Evolutionary conservation across 2,888 invertebrate species (phyloP).

Genomic region (Stenodera caucasica): DNA sequence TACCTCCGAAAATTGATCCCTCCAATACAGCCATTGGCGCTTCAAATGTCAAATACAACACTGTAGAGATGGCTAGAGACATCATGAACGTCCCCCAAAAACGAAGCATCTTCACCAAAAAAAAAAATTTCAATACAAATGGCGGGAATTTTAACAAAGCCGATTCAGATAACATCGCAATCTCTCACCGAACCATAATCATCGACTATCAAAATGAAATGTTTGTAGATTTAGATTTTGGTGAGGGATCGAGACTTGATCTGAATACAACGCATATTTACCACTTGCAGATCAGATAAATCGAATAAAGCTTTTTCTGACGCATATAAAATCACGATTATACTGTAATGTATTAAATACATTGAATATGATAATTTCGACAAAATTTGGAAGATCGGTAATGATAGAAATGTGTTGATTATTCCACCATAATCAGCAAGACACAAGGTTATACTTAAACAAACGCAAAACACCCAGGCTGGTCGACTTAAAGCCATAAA

Average conservation of each 20-base stretch:
- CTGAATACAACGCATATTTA: no score
- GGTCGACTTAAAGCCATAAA: background rate
- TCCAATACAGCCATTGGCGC: background rate
- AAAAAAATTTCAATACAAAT: no score
- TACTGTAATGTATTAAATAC: constrained; percentile 58
- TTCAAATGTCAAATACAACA: constrained; percentile 12
- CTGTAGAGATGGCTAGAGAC: background rate
- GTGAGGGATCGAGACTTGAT: no score
- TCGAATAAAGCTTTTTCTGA: no score
- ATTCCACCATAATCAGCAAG: constrained; percentile 9
- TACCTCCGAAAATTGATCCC: background rate
- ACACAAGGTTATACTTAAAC: background rate
- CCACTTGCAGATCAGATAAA: no score
- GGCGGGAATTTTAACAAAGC: no score
- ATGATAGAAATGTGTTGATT: constrained; percentile 51
- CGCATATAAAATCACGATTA: no score
- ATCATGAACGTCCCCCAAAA: constrained; percentile 8
- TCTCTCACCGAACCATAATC: no score
- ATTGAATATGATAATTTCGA: constrained; percentile 59
- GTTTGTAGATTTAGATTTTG: no score
- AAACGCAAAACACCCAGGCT: background rate
- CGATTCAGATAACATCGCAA: no score
- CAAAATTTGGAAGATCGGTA: constrained; percentile 57
- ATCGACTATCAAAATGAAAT: no score
- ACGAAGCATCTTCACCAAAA: constrained; percentile 1